These are phyloP conservation scores for Coranthus polyacanthus DNA, from an alignment of 2,797 vertebrate genomes.

Conservation along the genomic window DNA sequence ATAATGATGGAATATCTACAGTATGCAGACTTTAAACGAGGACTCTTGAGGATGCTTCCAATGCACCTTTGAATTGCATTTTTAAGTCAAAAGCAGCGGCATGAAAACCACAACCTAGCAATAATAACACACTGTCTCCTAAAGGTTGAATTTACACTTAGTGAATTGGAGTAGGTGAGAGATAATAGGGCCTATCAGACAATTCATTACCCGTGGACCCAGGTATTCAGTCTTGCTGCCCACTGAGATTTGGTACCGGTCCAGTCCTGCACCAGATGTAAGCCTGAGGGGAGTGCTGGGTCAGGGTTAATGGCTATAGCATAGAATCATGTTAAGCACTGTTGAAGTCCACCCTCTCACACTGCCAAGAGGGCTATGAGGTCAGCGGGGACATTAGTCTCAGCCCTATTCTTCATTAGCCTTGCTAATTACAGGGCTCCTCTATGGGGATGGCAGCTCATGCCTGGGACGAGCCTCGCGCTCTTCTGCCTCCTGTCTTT, in stretches of 20 bases:
- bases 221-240: conserved; percentile 73
- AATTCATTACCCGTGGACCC: conserved; percentile 72
- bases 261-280: conserved; percentile 81
- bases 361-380: conserved; percentile 70
- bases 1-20: conserved; percentile 73
- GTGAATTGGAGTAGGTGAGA: conserved; percentile 45
- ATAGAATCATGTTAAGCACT: conserved; percentile 76
- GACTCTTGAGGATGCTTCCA: conserved; percentile 51
- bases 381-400: conserved; percentile 79
- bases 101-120: conserved; percentile 35
- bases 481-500: conserved; percentile 59
- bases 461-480: conserved; percentile 45
- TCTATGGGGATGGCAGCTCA: conserved; percentile 73
- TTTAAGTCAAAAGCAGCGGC: conserved; percentile 54
- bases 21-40: conserved; percentile 55
- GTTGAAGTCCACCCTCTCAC: conserved; percentile 72
- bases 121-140: conserved; percentile 45
- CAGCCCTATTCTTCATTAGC: conserved; percentile 80
- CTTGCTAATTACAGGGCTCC: conserved; percentile 78
- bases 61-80: conserved; percentile 55
- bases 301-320: conserved; percentile 82
- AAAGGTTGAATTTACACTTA: conserved; percentile 58
- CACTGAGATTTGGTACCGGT: conserved; percentile 81
- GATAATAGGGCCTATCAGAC: conserved; percentile 63
- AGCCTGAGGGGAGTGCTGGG: conserved; percentile 67